These are phyloP conservation scores for Odocoileus virginianus DNA, from an alignment of 2,113 vertebrate genomes.

Conservation along the genomic window DNA sequence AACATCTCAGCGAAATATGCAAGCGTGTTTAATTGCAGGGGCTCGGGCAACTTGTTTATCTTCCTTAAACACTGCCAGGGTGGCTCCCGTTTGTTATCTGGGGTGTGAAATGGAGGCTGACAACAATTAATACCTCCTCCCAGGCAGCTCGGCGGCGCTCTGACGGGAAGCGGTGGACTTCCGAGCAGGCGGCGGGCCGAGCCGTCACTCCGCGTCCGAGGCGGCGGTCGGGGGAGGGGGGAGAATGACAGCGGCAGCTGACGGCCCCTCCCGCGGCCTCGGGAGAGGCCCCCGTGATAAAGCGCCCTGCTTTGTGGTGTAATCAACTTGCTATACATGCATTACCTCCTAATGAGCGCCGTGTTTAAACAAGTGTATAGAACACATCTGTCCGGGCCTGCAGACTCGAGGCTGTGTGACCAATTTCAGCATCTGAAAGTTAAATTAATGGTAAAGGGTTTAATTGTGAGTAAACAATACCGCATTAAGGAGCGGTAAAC, in stretches of 20 bases:
- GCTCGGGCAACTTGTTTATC: constrained; percentile 77
- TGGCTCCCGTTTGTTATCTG: constrained; percentile 84
- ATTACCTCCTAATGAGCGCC: constrained; percentile 76
- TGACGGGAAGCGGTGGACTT: constrained; percentile 73
- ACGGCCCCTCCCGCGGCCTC: constrained; percentile 69
- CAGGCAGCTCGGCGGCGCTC: constrained; percentile 74
- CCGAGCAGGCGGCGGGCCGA: constrained; percentile 77
- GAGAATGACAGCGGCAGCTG: constrained; percentile 73
- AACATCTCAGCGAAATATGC: constrained; percentile 71
- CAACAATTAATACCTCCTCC: constrained; percentile 83
- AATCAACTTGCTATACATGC: constrained; percentile 81
- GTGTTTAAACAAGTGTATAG: constrained; percentile 81
- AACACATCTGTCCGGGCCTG: constrained; percentile 80
- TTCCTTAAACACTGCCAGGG: constrained; percentile 80
- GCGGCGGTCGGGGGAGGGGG: background rate
- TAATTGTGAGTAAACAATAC: constrained; percentile 87
- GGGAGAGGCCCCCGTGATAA: constrained; percentile 78
- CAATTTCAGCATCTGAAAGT: constrained; percentile 78
- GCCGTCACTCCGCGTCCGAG: constrained; percentile 80
- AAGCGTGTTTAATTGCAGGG: constrained; percentile 76
- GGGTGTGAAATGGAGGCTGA: constrained; percentile 87
- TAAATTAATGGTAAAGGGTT: constrained; percentile 83
- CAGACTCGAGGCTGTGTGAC: constrained; percentile 76
- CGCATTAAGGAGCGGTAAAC: constrained; percentile 81
- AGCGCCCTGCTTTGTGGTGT: constrained; percentile 79